Conservation (phyloP, 2,113 vertebrate genomes). For the Marmota monax region DNA sequence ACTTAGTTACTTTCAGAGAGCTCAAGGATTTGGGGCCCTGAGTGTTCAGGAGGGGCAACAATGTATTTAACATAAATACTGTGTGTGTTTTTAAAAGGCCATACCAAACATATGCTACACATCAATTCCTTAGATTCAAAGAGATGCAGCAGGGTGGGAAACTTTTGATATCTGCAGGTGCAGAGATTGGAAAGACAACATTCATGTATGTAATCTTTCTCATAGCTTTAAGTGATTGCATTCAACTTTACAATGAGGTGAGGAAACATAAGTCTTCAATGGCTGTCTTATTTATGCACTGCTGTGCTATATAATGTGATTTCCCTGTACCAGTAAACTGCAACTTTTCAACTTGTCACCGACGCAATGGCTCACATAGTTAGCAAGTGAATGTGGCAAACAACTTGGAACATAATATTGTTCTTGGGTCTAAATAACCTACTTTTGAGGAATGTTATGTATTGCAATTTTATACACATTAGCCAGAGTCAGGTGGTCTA, state of each 20-base stretch:
- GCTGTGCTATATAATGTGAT: neutral
- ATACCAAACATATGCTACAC: neutral
- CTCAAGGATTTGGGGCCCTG: neutral
- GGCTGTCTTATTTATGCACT: neutral
- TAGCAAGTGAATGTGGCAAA: neutral
- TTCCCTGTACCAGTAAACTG: slow-evolving; percentile 41
- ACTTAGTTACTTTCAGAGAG: neutral
- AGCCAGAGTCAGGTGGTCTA: neutral
- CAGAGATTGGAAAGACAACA: neutral
- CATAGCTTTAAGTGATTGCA: neutral
- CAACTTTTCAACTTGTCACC: slow-evolving; percentile 5
- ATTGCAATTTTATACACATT: neutral
- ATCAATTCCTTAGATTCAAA: slow-evolving; percentile 18
- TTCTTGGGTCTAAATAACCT: slow-evolving; percentile 32
- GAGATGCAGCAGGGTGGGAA: neutral
- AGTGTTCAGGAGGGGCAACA: neutral
- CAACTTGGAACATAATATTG: neutral
- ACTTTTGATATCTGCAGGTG: neutral
- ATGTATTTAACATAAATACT: neutral
- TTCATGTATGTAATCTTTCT: neutral
- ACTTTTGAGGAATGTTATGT: slow-evolving; percentile 15
- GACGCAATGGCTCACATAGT: neutral
- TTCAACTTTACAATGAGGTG: neutral
- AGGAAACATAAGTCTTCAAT: slow-evolving; percentile 1
- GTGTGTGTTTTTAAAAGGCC: neutral